A percentile compares a stretch with the other conserved stretches of the same genome.
These are phyloP conservation scores for Bombus ignitus DNA, from an alignment of 1,140 invertebrate species.

Conservation along the genomic window DNA sequence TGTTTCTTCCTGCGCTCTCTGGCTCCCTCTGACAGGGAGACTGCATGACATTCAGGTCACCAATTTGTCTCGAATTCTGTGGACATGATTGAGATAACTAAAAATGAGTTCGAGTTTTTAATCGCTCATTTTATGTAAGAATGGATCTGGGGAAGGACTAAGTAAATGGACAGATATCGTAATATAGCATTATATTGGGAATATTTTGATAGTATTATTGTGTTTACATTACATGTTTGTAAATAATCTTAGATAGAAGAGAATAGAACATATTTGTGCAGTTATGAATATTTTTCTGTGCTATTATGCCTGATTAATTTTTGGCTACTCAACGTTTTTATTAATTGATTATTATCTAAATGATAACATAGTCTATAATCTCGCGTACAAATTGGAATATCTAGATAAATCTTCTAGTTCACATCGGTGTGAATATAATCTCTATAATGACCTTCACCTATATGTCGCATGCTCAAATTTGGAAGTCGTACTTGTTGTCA, in stretches of 20 bases:
- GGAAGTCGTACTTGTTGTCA: background rate
- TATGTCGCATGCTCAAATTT: background rate
- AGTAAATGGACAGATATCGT: no score
- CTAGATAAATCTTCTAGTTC: background rate
- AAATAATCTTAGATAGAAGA: no score
- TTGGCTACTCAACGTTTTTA: background rate
- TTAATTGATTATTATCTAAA: background rate
- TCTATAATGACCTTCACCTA: background rate
- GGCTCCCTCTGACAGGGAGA: conserved; percentile 33
- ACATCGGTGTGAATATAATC: no score
- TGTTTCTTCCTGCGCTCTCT: conserved; percentile 35
- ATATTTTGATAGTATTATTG: no score
- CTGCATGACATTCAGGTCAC: conserved; percentile 33
- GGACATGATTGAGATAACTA: background rate
- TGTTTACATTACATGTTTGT: no score
- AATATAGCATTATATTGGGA: no score
- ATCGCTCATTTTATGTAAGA: background rate
- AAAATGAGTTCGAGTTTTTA: background rate
- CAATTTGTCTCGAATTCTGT: conserved; percentile 21
- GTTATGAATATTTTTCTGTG: background rate
- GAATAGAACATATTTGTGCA: background rate
- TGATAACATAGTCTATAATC: no score
- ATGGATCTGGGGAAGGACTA: background rate
- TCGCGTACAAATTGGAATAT: no score
- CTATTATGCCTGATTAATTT: background rate